Conservation (phyloP, 1,140 invertebrate genomes). For the Lerema accius region DNA sequence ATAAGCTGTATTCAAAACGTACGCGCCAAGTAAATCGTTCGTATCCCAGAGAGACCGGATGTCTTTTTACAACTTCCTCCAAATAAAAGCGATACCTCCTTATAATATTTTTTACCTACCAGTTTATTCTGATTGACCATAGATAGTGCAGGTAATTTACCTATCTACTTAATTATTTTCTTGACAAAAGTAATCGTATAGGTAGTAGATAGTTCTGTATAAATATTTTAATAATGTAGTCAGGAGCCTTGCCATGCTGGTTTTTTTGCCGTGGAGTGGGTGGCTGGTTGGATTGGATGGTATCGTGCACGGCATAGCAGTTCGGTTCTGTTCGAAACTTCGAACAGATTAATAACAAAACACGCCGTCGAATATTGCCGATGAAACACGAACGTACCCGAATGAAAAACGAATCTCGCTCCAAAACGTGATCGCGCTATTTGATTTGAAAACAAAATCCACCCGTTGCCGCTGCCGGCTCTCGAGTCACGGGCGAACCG, state of each 20-base stretch:
- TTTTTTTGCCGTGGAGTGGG: conserved; percentile 42
- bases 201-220: no score
- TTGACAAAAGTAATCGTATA: no score
- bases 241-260: conserved; percentile 31
- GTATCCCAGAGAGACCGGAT: no score
- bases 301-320: conserved; percentile 50
- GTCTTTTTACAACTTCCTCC: no score
- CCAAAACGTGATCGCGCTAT: conserved; percentile 78
- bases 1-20: no score
- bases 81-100: no score
- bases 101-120: no score
- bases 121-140: no score
- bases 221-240: conserved; percentile 13
- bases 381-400: conserved; percentile 58
- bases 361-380: conserved; percentile 58
- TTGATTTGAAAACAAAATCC: conserved; percentile 81
- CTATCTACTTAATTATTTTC: no score
- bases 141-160: no score
- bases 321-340: background rate
- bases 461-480: conserved; percentile 62
- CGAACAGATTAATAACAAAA: conserved; percentile 55
- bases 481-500: conserved; percentile 65
- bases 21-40: no score
- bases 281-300: conserved; percentile 33
- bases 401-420: conserved; percentile 73